Evolutionary conservation across 2,888 invertebrate species (phyloP).

Genomic region (Creontiades dilutus): DNA sequence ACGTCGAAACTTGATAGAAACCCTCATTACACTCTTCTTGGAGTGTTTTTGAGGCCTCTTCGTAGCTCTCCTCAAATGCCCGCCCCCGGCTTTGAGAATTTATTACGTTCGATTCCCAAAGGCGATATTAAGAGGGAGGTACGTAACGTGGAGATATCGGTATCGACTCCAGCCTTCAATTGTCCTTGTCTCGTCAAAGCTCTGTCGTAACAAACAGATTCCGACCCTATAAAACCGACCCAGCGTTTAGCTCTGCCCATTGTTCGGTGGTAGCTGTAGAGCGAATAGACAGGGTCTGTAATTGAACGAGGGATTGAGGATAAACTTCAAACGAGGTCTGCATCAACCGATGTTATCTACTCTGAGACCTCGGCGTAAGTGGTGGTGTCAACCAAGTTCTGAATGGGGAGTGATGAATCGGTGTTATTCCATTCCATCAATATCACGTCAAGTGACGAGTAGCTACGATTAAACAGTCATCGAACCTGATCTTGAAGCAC

Average conservation of each 20-base stretch:
- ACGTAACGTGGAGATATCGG: not conserved
- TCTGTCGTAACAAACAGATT: not conserved
- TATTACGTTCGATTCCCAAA: not conserved
- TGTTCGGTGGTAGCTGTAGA: not conserved
- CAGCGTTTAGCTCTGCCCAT: not conserved
- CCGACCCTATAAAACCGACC: not conserved
- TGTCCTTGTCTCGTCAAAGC: conserved; percentile 26
- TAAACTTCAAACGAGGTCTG: conserved; percentile 36
- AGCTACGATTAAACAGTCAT: conserved; percentile 11
- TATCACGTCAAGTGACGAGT: not conserved
- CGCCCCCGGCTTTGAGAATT: not conserved
- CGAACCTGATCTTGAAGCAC: not conserved
- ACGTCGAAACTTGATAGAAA: not conserved
- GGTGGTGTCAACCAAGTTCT: not conserved
- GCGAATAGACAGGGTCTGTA: conserved; percentile 6
- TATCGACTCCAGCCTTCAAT: not conserved
- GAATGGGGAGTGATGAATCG: conserved; percentile 6
- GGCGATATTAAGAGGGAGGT: not conserved
- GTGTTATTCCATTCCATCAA: conserved; percentile 25
- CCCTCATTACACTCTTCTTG: not conserved
- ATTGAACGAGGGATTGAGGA: conserved; percentile 31
- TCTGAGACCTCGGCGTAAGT: not conserved
- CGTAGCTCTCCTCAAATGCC: not conserved
- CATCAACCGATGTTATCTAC: conserved; percentile 36
- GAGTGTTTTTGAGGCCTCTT: not conserved